phyloP scores from a whole-genome alignment of 1,140 invertebrate species.

The Colletes gigas region DNA sequence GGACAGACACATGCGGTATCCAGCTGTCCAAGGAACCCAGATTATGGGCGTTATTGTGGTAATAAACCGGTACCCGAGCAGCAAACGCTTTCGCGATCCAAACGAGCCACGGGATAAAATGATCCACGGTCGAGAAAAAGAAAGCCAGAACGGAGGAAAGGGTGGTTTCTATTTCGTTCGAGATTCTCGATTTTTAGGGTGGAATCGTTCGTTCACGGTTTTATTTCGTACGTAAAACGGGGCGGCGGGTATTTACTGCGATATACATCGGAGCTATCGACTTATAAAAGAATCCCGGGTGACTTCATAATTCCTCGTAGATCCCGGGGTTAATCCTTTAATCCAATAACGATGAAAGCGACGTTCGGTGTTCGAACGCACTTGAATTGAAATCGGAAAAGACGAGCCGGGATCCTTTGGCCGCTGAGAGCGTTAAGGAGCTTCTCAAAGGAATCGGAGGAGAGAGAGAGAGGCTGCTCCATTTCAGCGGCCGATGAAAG shows the following conservation, averaged over 20 bases:
- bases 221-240: no score
- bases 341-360: slow-evolving; percentile 47
- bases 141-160: no score
- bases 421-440: slow-evolving; percentile 25
- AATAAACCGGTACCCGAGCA: no score
- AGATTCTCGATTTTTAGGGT: no score
- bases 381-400: slow-evolving; percentile 49
- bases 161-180: no score
- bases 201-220: no score
- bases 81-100: no score
- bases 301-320: slow-evolving; percentile 45
- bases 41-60: no score
- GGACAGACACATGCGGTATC: no score
- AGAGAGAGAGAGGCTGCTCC: slow-evolving; percentile 28
- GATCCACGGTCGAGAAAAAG: no score
- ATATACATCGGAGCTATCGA: not conserved
- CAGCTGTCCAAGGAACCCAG: no score
- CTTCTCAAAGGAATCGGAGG: slow-evolving; percentile 31
- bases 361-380: slow-evolving; percentile 48
- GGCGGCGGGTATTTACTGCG: not conserved
- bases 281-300: not conserved
- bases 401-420: slow-evolving; percentile 22
- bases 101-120: no score
- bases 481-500: slow-evolving; percentile 26
- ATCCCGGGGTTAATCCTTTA: slow-evolving; percentile 43